Conservation (phyloP, 1,140 invertebrate species). For the Microvelia longipes region DNA sequence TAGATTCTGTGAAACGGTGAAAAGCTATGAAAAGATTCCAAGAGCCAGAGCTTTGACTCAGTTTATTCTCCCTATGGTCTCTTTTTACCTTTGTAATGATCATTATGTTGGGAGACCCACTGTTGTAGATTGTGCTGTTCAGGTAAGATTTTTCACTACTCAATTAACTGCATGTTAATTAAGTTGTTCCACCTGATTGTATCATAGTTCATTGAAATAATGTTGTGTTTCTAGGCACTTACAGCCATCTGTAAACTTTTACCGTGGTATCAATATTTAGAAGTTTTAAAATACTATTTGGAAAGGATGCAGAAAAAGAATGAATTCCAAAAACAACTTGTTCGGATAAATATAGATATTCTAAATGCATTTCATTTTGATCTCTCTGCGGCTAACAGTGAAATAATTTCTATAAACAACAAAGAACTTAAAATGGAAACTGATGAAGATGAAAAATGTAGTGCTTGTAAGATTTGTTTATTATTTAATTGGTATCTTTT, state of each 20-base stretch:
- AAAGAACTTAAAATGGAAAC: constrained; percentile 11
- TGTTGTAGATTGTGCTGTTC: constrained; percentile 66
- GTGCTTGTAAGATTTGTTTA: too few relatives aligned
- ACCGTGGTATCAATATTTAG: constrained; percentile 75
- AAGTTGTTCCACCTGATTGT: too few relatives aligned
- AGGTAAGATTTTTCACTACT: constrained; percentile 11
- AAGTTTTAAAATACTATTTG: constrained; percentile 63
- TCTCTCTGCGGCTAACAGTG: constrained; percentile 42
- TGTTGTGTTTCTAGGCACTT: constrained; percentile 35
- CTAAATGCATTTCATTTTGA: constrained; percentile 89
- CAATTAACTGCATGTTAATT: too few relatives aligned
- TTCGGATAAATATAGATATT: constrained; percentile 64
- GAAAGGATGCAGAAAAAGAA: constrained; percentile 47
- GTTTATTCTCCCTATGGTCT: constrained; percentile 70
- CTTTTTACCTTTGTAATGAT: constrained; percentile 62
- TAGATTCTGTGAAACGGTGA: constrained; percentile 14
- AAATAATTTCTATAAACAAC: not conserved
- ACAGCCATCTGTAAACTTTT: constrained; percentile 56
- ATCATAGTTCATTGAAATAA: too few relatives aligned
- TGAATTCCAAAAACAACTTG: constrained; percentile 65
- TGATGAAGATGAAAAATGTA: too few relatives aligned
- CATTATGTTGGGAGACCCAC: constrained; percentile 56
- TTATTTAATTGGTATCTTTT: too few relatives aligned
- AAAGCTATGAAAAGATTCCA: constrained; percentile 38
- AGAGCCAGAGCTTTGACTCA: constrained; percentile 55